Evolutionary conservation across 2,113 vertebrate species (phyloP).

Genomic region (Tylochromis polylepis): DNA sequence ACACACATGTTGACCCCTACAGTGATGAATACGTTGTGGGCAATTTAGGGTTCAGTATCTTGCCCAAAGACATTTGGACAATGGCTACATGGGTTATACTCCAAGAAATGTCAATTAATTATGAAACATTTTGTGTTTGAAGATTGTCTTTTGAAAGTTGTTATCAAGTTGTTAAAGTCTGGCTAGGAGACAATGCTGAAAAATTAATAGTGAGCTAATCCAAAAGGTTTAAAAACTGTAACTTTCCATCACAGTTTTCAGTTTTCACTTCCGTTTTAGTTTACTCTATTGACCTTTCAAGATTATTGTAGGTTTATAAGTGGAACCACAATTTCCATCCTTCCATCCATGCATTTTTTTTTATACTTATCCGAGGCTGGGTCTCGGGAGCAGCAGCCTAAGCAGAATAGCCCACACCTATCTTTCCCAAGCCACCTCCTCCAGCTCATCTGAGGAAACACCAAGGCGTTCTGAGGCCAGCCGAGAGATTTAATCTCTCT

Average conservation of each 20-base stretch:
- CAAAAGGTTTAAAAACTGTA: background rate
- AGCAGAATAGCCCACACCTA: background rate
- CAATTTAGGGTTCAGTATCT: background rate
- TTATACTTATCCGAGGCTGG: background rate
- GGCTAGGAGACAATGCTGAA: background rate
- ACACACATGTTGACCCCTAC: fast-evolving
- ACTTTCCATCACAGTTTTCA: fast-evolving
- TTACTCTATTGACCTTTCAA: background rate
- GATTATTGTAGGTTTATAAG: background rate
- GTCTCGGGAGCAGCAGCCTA: background rate
- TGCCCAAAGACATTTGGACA: background rate
- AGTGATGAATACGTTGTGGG: background rate
- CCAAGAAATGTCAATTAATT: background rate
- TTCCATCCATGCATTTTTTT: background rate
- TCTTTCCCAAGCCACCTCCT: background rate
- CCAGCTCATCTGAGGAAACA: background rate
- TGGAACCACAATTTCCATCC: background rate
- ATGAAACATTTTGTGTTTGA: background rate
- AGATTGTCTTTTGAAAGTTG: background rate
- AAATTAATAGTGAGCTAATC: background rate
- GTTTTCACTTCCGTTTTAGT: background rate
- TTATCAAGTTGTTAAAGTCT: background rate
- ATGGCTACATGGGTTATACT: background rate
- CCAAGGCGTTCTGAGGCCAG: background rate
- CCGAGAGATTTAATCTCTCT: background rate